phyloP scores from a whole-genome alignment of 2,888 invertebrate species.

The Autographa pulchrina region DNA sequence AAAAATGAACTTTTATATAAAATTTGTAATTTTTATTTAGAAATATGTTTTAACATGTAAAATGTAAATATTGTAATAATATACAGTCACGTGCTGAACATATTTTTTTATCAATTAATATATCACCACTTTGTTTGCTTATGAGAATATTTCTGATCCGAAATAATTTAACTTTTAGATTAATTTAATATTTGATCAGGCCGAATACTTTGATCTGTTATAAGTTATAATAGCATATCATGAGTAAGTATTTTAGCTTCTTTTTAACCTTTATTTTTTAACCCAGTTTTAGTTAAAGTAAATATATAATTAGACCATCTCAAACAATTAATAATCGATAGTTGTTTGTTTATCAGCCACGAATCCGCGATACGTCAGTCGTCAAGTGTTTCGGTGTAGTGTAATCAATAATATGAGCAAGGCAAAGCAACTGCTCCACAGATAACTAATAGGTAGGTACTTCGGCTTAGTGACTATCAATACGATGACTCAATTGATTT shows the following conservation, averaged over 20 bases:
- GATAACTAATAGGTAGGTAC: slow-evolving; percentile 13
- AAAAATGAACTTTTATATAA: too few species aligned
- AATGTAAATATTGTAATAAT: too few species aligned
- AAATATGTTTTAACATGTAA: too few species aligned
- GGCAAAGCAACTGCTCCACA: slow-evolving; percentile 21
- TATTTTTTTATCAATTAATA: too few species aligned
- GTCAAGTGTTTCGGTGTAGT: slow-evolving; percentile 8
- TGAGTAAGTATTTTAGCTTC: neutral
- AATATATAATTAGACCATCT: neutral
- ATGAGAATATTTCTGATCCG: too few species aligned
- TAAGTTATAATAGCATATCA: too few species aligned
- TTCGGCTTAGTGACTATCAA: slow-evolving; percentile 5
- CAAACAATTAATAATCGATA: slow-evolving; percentile 20
- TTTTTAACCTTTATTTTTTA: neutral
- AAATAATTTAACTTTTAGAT: too few species aligned
- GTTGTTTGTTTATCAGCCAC: slow-evolving; percentile 29
- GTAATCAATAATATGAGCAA: slow-evolving; percentile 8
- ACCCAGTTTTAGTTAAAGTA: neutral
- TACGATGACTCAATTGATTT: slow-evolving; percentile 20
- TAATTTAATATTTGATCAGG: too few species aligned
- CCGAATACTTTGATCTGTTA: too few species aligned
- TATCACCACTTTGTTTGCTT: too few species aligned
- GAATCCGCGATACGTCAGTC: slow-evolving; percentile 26
- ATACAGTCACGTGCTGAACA: too few species aligned
- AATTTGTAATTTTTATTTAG: too few species aligned